Evolutionary conservation across 1,140 invertebrate species (phyloP).

Genomic region (Lutraria rhynchaena): DNA sequence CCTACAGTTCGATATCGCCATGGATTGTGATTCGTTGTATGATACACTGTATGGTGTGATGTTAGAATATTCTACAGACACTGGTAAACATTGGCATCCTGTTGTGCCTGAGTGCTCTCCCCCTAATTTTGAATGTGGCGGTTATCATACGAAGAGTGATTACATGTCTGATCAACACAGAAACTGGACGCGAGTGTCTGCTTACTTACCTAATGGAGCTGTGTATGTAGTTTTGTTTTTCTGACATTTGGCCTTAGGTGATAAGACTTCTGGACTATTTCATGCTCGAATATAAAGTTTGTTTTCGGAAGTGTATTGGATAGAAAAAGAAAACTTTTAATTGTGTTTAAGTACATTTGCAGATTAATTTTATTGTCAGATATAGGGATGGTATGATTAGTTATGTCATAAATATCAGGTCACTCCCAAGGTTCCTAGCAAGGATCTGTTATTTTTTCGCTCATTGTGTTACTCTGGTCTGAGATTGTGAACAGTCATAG

Average conservation of each 20-base stretch:
- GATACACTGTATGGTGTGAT: constrained; percentile 73
- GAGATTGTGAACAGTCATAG: no score
- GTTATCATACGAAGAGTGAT: constrained; percentile 81
- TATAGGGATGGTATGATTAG: no score
- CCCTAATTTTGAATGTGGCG: constrained; percentile 80
- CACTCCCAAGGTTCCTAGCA: no score
- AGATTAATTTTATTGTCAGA: no score
- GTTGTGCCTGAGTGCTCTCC: constrained; percentile 81
- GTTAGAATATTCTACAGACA: constrained; percentile 82
- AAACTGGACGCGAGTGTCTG: constrained; percentile 82
- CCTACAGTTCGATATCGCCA: constrained; percentile 83
- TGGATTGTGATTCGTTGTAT: constrained; percentile 79
- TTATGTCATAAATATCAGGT: no score
- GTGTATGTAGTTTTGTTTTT: constrained; percentile 73
- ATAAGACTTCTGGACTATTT: neutral
- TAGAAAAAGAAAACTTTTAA: no score
- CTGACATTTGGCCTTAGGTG: neutral
- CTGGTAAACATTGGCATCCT: constrained; percentile 81
- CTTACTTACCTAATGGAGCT: constrained; percentile 79
- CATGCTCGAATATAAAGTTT: no score
- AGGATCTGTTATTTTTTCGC: no score
- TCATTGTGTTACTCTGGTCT: no score
- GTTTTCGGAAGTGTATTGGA: no score
- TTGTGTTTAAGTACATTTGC: no score
- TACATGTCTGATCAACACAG: constrained; percentile 79